A percentile compares a stretch with the other conserved stretches of the same genome.
Evolutionary conservation across 2,113 vertebrate species (phyloP).

Genomic region (Neotoma lepida): DNA sequence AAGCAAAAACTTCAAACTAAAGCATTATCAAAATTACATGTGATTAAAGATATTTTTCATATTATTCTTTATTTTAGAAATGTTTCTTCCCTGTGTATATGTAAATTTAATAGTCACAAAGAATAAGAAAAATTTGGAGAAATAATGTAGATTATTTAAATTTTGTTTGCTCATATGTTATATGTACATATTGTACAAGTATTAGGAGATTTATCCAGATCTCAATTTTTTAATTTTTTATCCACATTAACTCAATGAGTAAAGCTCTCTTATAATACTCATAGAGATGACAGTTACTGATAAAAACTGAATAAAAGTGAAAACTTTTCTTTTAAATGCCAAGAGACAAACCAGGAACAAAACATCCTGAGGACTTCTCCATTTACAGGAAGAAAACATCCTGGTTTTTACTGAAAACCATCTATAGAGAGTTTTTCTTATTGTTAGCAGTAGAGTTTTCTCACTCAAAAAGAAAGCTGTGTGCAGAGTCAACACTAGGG

Average conservation of each 20-base stretch:
- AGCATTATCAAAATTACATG: background rate
- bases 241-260: background rate
- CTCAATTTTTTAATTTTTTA: background rate
- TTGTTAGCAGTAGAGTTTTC: background rate
- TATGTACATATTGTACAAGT: background rate
- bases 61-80: slow-evolving; percentile 11
- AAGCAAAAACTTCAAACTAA: slow-evolving; percentile 22
- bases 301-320: background rate
- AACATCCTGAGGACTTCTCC: background rate
- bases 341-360: background rate
- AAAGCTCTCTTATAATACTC: background rate
- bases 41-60: background rate
- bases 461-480: background rate
- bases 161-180: background rate
- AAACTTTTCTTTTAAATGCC: background rate
- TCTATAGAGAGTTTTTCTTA: slow-evolving; percentile 1
- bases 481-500: background rate
- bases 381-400: slow-evolving; percentile 10
- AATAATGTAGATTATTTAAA: background rate
- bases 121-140: background rate
- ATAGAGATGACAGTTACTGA: background rate
- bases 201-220: background rate
- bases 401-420: slow-evolving; percentile 37
- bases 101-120: background rate
- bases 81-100: background rate